Conservation (phyloP, 2,888 invertebrate species). For the Philhelius pedissequus region DNA sequence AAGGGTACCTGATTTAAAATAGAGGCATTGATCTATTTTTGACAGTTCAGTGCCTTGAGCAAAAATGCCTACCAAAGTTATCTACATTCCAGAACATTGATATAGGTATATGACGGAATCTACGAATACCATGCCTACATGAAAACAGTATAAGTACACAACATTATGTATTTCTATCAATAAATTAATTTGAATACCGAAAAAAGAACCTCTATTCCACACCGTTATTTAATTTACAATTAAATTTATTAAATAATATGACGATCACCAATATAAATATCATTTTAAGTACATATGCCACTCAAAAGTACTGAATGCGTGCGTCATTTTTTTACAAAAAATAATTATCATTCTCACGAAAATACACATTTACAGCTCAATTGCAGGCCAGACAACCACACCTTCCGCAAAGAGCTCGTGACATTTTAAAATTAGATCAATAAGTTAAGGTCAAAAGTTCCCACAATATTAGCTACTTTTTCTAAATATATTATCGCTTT, state of each 20-base stretch:
- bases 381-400: constrained; percentile 49
- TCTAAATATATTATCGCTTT: background rate
- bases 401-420: constrained; percentile 57
- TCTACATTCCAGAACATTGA: too few relatives aligned
- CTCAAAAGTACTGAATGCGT: constrained; percentile 15
- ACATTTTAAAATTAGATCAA: constrained; percentile 66
- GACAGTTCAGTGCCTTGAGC: too few relatives aligned
- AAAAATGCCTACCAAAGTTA: too few relatives aligned
- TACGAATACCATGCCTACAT: too few relatives aligned
- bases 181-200: too few relatives aligned
- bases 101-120: too few relatives aligned
- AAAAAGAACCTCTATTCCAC: background rate
- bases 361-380: constrained; percentile 55
- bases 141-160: too few relatives aligned
- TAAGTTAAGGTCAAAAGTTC: constrained; percentile 68
- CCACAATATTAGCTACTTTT: constrained; percentile 33
- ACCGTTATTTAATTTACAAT: background rate
- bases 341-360: constrained; percentile 51
- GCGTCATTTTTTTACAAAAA: constrained; percentile 59
- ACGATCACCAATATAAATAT: background rate
- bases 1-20: too few relatives aligned
- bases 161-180: too few relatives aligned
- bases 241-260: background rate
- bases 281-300: background rate
- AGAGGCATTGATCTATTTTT: too few relatives aligned